Evolutionary conservation across 2,888 invertebrate species (phyloP), one percentile per base, ranked within the genome.

Genomic region (Melieria picta): DNA sequence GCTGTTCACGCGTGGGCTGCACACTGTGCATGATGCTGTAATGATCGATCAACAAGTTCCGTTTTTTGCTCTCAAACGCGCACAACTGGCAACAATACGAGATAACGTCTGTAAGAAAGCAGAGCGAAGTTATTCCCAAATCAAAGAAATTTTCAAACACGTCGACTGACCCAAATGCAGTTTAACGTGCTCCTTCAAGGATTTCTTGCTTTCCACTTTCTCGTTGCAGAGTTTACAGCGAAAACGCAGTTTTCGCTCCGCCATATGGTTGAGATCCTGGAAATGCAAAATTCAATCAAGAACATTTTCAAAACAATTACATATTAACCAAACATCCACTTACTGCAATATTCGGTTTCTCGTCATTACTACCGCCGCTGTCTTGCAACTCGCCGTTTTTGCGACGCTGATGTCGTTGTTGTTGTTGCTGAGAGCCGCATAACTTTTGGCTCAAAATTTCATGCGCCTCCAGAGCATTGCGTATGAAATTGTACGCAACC

Each of bases 201-300:
- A 80, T 73, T 79, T 62, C 7, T 81, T 80, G 66, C 79, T 80
- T 66, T 78, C 76, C 5, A 84, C 72, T 50, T 79, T 77, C 0
- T 71, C 79, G 10, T 80, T 79, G 60, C 84, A 84, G 16, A 83
- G 77, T 77, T 84, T 84, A 65, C 84, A 84, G 58, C 82, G 82
- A 69, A 80, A 83, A 6, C 80, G 79, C 67, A 76, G 65, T 1
- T 73, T 43, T 43, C 75, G 76, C 7, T n/a, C 69, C 4, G 56
- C 62, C 13, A 30, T 5, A 4, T 47, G 45, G 50, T 67, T 52
- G 50, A 47, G 16, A 61, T 45, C 4, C 11, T 4, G 30, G 47
- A 30, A 55, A 64, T 9, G 47, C 7, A 50, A 3, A 30, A 55
- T 48, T 30, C 30, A 30, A 50, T 4, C 16, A 48, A 47, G 11